Base-by-base conservation (phyloP, 2,113 vertebrate genomes). In the Mesocricetus auratus region DNA sequence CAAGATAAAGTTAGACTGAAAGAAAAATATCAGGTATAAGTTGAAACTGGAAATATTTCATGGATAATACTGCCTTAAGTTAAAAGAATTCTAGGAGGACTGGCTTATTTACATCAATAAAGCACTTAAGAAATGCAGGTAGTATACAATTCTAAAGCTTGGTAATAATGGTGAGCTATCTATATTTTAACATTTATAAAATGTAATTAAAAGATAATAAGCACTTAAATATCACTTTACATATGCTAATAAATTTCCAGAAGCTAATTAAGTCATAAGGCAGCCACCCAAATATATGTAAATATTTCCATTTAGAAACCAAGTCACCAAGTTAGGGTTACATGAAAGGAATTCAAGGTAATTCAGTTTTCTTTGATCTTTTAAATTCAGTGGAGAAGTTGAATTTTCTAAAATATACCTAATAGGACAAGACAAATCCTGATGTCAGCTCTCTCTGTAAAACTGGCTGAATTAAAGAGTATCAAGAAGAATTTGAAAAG, bases 151-250 rank as follows among this genome's bases (percentile, higher is more conserved):
- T 95, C 92, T 96, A 96, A 95, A 93, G 89, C 60, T 93, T 89
- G 73, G 93, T 94, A 96, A 97, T 92, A 83, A 96, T 92, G 75
- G 87, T 31, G 88, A 91, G 82, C 88, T 96, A 96, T 79, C 88
- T 66, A 33, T 92, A 94, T 83, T 89, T 96, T 96, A 97, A 97
- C 94, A 97, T 97, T 95, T 96, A 89, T 82, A 97, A 83, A 95
- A 96, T 94, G 36, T 96, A 97, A 97, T 97, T 96, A 24, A 62
- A 96, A 97, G 90, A 93, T 95, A 97, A 96, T 97, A 93, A 97
- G 90, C 95, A 96, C 82, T 97, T 97, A 93, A 92, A 94, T 86
- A 87, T 60, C 16, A 24, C 81, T 97, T 97, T 94, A 92, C 36
- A 89, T 94, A 94, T 86, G 92, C 90, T 97, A 96, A 97, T 97